phyloP scores from a whole-genome alignment of 1,140 invertebrate genomes.

The Formica selysi region DNA sequence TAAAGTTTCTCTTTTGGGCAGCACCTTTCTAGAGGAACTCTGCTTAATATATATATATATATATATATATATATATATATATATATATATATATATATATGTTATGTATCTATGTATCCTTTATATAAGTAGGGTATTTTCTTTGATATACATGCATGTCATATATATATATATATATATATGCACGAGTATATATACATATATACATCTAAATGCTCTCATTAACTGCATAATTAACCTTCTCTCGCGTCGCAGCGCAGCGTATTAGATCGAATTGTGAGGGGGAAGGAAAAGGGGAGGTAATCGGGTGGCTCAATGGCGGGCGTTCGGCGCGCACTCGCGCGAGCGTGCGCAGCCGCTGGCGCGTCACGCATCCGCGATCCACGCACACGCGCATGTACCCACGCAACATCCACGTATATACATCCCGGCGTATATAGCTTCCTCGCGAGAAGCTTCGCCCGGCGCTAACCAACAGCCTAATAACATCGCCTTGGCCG shows the following conservation, averaged over 20 bases:
- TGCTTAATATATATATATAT: conserved; percentile 52
- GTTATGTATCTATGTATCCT: background rate
- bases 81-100: conserved; percentile 38
- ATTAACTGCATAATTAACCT: conserved; percentile 85
- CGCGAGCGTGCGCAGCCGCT: conserved; percentile 40
- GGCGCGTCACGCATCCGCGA: background rate
- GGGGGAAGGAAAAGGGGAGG: conserved; percentile 59
- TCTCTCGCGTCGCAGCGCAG: conserved; percentile 82
- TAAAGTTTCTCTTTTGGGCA: conserved; percentile 65
- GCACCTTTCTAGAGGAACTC: conserved; percentile 53
- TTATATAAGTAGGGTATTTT: too few relatives aligned
- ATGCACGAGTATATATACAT: conserved; percentile 2
- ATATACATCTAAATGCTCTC: conserved; percentile 76
- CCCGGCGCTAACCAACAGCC: conserved; percentile 82
- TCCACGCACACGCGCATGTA: conserved; percentile 53
- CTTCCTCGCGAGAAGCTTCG: conserved; percentile 64
- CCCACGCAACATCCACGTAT: background rate
- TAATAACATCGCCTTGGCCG: conserved; percentile 84
- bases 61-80: too few relatives aligned
- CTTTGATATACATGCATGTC: too few relatives aligned
- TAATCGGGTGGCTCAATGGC: conserved; percentile 83
- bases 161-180: too few relatives aligned
- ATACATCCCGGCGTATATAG: conserved; percentile 13
- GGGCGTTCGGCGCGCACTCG: conserved; percentile 67
- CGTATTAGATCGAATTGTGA: conserved; percentile 85